A percentile compares a stretch with the other conserved stretches of the same genome.
These are phyloP conservation scores for Enteromius unitaeniatus DNA, from an alignment of 2,797 vertebrate genomes.

Conservation along the genomic window DNA sequence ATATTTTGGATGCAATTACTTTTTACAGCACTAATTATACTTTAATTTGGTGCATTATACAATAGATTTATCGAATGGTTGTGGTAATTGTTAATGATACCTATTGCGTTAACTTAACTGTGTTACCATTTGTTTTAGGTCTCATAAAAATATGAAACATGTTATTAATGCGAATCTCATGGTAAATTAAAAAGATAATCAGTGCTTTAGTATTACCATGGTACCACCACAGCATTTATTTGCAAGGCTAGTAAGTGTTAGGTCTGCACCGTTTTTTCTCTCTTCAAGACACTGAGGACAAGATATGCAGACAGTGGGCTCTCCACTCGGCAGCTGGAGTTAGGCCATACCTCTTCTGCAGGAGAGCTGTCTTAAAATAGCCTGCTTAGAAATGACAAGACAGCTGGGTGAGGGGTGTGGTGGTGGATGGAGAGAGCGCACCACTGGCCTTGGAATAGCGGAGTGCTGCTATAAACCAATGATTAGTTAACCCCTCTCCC, in stretches of 20 bases:
- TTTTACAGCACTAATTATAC: too few relatives aligned
- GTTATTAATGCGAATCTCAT: not conserved
- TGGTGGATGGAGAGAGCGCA: constrained; percentile 56
- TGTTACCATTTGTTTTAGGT: not conserved
- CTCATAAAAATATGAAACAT: not conserved
- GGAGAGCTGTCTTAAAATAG: constrained; percentile 79
- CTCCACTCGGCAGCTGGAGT: constrained; percentile 56
- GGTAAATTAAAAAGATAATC: not conserved
- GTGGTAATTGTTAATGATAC: not conserved
- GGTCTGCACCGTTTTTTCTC: not conserved
- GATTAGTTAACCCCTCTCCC: constrained; percentile 60
- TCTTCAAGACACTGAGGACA: constrained; percentile 16
- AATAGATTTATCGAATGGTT: too few relatives aligned
- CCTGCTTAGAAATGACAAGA: constrained; percentile 80
- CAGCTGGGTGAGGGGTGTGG: constrained; percentile 72
- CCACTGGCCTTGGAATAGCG: constrained; percentile 73
- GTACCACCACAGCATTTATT: not conserved
- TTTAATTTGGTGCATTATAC: too few relatives aligned
- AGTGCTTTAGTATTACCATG: not conserved
- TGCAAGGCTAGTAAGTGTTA: not conserved
- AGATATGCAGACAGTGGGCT: constrained; percentile 50
- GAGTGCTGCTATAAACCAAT: constrained; percentile 68
- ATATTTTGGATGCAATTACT: too few relatives aligned
- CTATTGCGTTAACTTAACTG: not conserved
- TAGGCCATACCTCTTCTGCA: constrained; percentile 70